These are phyloP conservation scores for Tetheella fluctuosa DNA, from an alignment of 2,888 invertebrate species.

Conservation along the genomic window DNA sequence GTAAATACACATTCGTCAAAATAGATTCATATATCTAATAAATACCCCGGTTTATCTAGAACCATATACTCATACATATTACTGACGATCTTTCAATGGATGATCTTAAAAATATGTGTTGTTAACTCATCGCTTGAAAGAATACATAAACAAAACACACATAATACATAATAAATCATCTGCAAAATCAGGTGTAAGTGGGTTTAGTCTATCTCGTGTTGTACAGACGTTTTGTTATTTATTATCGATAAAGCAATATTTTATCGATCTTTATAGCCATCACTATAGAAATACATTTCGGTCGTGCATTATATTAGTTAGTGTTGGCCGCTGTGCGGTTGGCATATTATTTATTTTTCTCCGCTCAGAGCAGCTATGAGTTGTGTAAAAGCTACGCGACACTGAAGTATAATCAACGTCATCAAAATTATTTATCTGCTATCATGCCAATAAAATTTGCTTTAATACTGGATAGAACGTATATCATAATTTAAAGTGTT, in stretches of 20 bases:
- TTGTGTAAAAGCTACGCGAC: neutral
- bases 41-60: neutral
- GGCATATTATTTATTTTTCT: slow-evolving; percentile 9
- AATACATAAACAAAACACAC: neutral
- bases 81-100: neutral
- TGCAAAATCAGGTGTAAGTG: slow-evolving; percentile 7
- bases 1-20: neutral
- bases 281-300: slow-evolving; percentile 38
- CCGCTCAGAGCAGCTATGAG: neutral
- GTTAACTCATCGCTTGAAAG: slow-evolving; percentile 1
- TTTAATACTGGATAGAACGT: neutral
- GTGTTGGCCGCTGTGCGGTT: slow-evolving; percentile 18
- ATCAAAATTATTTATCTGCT: neutral
- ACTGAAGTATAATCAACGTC: neutral
- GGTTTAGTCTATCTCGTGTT: slow-evolving; percentile 11
- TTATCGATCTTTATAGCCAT: slow-evolving; percentile 45
- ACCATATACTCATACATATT: neutral
- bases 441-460: neutral
- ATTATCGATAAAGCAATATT: slow-evolving; percentile 40
- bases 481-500: slow-evolving; percentile 3
- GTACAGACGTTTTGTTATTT: slow-evolving; percentile 34
- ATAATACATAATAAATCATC: slow-evolving; percentile 3
- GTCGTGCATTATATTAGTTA: slow-evolving; percentile 28
- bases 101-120: neutral
- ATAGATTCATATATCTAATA: neutral